Base-by-base conservation (phyloP, 2,888 invertebrate genomes). In the Platycnemis pennipes region DNA sequence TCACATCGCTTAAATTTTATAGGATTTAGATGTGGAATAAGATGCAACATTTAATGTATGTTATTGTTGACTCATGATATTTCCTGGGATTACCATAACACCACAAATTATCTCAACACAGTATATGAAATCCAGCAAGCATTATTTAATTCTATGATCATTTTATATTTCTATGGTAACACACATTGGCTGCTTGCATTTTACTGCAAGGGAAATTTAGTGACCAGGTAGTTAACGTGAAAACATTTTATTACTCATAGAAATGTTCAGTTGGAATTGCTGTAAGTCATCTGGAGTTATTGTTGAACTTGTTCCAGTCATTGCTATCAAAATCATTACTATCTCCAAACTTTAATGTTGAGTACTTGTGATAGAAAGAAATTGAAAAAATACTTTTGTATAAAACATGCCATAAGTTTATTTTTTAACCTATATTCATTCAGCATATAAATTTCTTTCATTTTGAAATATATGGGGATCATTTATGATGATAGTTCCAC, bases 261-360 rank as follows among this genome's bases (percentile, higher is more conserved):
- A 77, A 77, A 77, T 77, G 31, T 77, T 77, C 31, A 77, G 77
- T 77, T 77, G 37, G 37, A 13, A 37, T 16, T n/a, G n/a, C n/a
- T 37, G 1, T 37, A 77, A 37, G 37, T 77, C 37, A 37, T 37
- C 31, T 77, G 31, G 37, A 11, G 22, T 77, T 77, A 77, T 77
- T 77, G 77, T 77, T 77, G 77, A 77, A 77, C 31, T 77, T 77
- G 37, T 37, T 37, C 77, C 77, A 77, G 77, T 77, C 77, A 77
- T 77, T n/a, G 5, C 77, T 77, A 77, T 77, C 77, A 77, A 77
- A 77, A 77, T 37, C 37, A 77, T 77, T 37, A 13, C 37, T 77
- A 77, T 26, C 31, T 8, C 26, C 77, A 13, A 77, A 77, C 37
- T 77, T 77, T 37, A 37, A 77, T 37, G 77, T 77, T 77, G 16